phyloP scores from a whole-genome alignment of 2,113 vertebrate species.

The Platichthys flesus region DNA sequence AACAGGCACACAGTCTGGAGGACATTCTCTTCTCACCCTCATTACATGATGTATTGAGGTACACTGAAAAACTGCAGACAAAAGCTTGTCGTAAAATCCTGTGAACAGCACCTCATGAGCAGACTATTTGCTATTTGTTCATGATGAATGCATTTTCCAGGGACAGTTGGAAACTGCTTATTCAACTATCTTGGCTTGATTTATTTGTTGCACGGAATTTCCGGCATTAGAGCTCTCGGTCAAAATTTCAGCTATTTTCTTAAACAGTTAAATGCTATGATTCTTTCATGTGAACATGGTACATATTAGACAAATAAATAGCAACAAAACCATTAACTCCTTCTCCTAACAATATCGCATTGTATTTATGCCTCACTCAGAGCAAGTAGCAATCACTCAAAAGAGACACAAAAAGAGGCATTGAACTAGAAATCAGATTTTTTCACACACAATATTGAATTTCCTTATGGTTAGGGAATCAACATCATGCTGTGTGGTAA shows the following conservation, averaged over 20 bases:
- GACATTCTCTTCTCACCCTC: background rate
- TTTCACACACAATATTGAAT: background rate
- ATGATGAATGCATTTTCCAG: constrained; percentile 29
- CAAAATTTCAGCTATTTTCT: background rate
- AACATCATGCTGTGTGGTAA: background rate
- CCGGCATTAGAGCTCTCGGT: background rate
- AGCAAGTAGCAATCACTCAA: background rate
- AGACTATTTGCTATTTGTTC: constrained; percentile 26
- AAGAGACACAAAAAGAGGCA: no score
- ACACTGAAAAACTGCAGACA: constrained; percentile 18
- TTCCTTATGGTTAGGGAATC: background rate
- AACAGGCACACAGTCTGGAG: background rate
- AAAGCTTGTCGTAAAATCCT: constrained; percentile 2
- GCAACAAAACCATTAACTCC: background rate
- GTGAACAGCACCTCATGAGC: constrained; percentile 22
- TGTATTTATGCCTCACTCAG: background rate
- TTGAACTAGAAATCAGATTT: no score
- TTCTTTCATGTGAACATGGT: no score
- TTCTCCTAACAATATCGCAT: background rate
- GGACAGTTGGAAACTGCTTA: constrained; percentile 5
- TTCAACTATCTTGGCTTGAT: constrained; percentile 20
- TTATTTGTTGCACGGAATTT: constrained; percentile 7
- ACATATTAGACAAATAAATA: background rate
- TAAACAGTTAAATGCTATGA: background rate
- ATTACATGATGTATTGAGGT: constrained; percentile 13